Base-by-base conservation (phyloP, 2,888 invertebrate species). In the Stenurella melanura region DNA sequence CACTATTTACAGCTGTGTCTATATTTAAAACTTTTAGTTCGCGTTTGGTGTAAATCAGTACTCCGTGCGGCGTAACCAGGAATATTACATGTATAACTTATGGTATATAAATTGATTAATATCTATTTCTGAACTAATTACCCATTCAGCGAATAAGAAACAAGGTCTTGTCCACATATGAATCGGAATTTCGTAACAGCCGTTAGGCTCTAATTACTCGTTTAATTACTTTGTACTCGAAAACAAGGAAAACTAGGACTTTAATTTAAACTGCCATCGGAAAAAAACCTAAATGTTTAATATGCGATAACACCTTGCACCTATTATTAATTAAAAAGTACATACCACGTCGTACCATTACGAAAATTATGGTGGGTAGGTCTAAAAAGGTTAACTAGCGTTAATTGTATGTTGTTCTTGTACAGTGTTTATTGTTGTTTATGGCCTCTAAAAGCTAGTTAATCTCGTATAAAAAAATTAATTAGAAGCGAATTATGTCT, bases 81-180 rank as follows among this genome's bases (percentile, higher is more conserved):
- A 50, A 54, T 42, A 42, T 42, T 70, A 19, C 69, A 58, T 54
- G 58, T 50, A 73, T 58, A 73, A 56, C 63, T 76, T 67, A 77
- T 64, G 74, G 66, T 38, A 34, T 57, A 58, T 18, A 66, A 67
- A 71, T 64, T 75, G 78, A 81, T 80, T 80, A 77, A 75, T 84
- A 85, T 85, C 85, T 82, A 84, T 85, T 86, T 86, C 84, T 83
- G 85, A 84, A 83, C 86, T 85, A 87, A 86, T 87, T 87, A 85
- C 77, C 80, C 74, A 76, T 73, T 76, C 73, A 68, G 54, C 72
- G 81, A 83, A 83, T 83, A 79, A 80, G 81, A 83, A 84, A 83
- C 83, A 82, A 84, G 86, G 84, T 84, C 85, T 86, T 85, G 85
- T 85, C 83, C 85, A 85, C 84, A 85, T 83, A 81, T 81, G 78